Evolutionary conservation across 2,888 invertebrate species (phyloP).

Genomic region (Cheilosia impressa): DNA sequence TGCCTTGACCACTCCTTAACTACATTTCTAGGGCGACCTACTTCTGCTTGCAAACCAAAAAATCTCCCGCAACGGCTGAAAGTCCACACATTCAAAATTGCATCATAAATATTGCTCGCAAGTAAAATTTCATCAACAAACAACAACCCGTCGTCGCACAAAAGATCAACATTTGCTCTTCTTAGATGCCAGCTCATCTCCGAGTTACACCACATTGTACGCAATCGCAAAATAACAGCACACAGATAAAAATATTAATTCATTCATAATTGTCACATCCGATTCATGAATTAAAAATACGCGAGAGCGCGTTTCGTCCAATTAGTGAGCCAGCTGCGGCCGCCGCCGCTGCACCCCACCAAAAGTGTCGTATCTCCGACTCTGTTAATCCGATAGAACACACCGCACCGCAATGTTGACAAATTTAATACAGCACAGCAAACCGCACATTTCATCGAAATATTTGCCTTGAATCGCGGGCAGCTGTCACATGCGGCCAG

Average conservation of each 20-base stretch:
- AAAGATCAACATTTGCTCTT: constrained; percentile 43
- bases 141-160: not conserved
- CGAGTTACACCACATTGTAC: not conserved
- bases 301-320: constrained; percentile 62
- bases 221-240: not conserved
- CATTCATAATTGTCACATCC: constrained; percentile 75
- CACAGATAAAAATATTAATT: constrained; percentile 31
- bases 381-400: not conserved
- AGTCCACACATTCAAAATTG: no score
- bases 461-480: constrained; percentile 52
- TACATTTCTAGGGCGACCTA: no score
- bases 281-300: constrained; percentile 74
- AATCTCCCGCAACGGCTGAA: no score
- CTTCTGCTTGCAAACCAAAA: not conserved
- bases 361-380: not conserved
- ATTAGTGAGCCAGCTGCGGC: constrained; percentile 14
- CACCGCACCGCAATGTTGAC: constrained; percentile 44
- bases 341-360: not conserved
- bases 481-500: constrained; percentile 57
- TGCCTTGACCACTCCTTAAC: no score
- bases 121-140: not conserved
- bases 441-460: constrained; percentile 29
- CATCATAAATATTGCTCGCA: not conserved
- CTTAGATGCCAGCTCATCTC: constrained; percentile 40
- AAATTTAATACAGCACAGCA: constrained; percentile 62